Conservation (phyloP, 2,888 invertebrate genomes). For the Meiosimyza platycephala region DNA sequence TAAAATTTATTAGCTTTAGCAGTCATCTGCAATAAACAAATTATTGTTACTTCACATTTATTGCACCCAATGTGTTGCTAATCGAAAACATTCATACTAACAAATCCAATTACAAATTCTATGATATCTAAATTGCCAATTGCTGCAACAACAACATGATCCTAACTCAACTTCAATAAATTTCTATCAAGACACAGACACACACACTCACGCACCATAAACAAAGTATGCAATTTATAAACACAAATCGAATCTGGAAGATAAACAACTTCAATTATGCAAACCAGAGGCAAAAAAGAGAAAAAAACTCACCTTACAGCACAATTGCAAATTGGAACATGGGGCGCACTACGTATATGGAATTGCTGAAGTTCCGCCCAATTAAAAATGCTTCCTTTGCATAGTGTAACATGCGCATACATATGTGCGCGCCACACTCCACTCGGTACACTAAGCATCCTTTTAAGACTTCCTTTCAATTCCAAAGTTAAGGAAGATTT, state of each 20-base stretch:
- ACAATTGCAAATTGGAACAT: not conserved
- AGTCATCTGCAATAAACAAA: too few species aligned
- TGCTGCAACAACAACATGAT: slow-evolving; percentile 3
- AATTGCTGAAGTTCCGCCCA: slow-evolving; percentile 1
- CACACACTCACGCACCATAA: not conserved
- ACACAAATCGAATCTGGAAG: slow-evolving; percentile 5
- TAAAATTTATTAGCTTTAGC: too few species aligned
- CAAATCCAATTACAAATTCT: slow-evolving; percentile 34
- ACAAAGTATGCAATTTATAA: not conserved
- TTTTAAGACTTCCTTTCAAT: too few species aligned
- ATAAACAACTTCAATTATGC: slow-evolving; percentile 30
- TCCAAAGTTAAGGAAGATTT: too few species aligned
- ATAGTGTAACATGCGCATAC: not conserved
- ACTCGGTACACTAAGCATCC: too few species aligned
- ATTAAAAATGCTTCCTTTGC: slow-evolving; percentile 3
- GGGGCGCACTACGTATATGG: not conserved
- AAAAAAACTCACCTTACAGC: not conserved
- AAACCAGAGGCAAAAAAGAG: not conserved
- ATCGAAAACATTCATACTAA: slow-evolving; percentile 25
- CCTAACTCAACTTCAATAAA: too few species aligned
- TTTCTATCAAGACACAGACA: too few species aligned
- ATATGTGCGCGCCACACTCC: too few species aligned
- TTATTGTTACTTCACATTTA: too few species aligned
- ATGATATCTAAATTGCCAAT: slow-evolving; percentile 28
- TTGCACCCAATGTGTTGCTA: slow-evolving; percentile 9